Evolutionary conservation across 2,113 vertebrate genomes (phyloP).

Genomic region (Apaloderma vittatum): DNA sequence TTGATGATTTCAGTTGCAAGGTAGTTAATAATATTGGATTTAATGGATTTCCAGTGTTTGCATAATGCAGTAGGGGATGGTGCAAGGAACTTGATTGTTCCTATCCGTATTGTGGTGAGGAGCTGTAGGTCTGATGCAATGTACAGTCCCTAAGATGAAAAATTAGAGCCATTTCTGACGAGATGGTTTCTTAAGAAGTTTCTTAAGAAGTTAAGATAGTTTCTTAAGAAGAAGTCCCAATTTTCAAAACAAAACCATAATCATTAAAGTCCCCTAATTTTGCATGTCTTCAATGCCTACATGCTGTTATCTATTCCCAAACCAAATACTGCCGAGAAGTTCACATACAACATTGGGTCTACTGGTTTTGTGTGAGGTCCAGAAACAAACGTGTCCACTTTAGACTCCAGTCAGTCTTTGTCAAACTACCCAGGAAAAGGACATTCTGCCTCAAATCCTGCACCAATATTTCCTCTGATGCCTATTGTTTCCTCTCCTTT

Average conservation of each 20-base stretch:
- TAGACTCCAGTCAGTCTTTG: neutral
- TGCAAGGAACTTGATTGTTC: neutral
- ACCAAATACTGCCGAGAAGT: neutral
- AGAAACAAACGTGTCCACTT: neutral
- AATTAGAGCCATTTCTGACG: neutral
- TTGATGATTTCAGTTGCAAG: neutral
- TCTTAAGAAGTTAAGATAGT: neutral
- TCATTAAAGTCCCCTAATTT: neutral
- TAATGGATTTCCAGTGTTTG: neutral
- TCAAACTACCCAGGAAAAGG: neutral
- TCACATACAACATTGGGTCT: rapidly evolving
- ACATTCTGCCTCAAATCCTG: neutral
- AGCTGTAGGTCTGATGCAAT: neutral
- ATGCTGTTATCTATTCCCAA: neutral
- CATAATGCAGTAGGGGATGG: neutral
- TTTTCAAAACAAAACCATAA: neutral
- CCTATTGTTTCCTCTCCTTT: neutral
- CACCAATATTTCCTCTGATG: neutral
- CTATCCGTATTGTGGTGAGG: neutral
- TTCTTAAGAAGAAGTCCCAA: neutral
- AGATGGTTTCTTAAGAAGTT: neutral
- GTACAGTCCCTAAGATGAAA: neutral
- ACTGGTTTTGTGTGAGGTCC: neutral
- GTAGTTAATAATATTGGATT: neutral
- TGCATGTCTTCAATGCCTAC: neutral